Percentiles rank a stretch among this genome's conserved stretches.
Conservation (phyloP, 2,113 vertebrate genomes). For the Alaudala cheleensis region DNA sequence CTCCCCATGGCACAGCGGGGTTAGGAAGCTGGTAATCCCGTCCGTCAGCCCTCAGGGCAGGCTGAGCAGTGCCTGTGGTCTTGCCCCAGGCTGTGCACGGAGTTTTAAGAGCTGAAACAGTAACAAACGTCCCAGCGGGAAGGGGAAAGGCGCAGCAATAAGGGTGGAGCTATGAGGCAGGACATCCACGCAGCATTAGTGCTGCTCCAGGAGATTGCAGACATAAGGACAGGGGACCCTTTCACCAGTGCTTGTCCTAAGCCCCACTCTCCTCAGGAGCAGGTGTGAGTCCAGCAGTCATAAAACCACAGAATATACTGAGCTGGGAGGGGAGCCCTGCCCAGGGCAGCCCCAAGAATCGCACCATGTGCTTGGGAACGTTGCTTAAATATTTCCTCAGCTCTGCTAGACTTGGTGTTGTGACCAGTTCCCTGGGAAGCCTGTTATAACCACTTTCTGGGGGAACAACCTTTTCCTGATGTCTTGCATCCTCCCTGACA, state of each 20-base stretch:
- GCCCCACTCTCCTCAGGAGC: neutral
- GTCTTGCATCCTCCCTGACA: neutral
- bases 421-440: neutral
- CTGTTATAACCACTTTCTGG: neutral
- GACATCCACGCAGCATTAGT: rapidly evolving
- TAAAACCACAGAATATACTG: neutral
- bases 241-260: neutral
- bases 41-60: too few relatives aligned
- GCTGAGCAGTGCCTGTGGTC: rapidly evolving
- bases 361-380: neutral
- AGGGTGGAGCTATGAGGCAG: rapidly evolving
- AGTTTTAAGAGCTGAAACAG: neutral
- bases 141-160: rapidly evolving
- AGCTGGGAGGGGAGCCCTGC: neutral
- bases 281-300: rapidly evolving
- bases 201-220: neutral
- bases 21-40: neutral
- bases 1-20: rapidly evolving
- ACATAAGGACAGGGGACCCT: rapidly evolving
- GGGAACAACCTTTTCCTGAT: neutral
- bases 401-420: neutral
- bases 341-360: neutral
- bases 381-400: neutral
- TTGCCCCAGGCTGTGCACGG: rapidly evolving
- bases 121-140: neutral